Base-by-base conservation (phyloP, 2,113 vertebrate species). In the Colossoma macropomum region DNA sequence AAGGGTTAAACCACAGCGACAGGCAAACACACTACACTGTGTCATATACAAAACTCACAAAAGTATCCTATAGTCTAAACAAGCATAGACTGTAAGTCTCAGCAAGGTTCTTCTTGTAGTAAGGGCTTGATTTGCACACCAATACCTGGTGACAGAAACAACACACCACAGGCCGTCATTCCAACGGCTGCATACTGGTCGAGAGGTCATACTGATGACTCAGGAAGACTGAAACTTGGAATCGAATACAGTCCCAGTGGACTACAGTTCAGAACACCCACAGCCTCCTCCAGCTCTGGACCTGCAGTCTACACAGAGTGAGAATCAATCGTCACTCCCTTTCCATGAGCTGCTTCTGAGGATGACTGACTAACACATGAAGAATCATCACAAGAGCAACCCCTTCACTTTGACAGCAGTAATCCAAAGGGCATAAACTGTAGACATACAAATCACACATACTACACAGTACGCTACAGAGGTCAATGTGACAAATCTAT, bases 121-220 rank as follows among this genome's bases (percentile, higher is more conserved):
- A 50, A 52, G 34, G 62, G 66, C 16, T 65, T 23, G 30, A 79
- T 41, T 69, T 83, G 81, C 85, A 81, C 80, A 77, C 70, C 70
- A 83, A 83, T 71, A 56, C 60, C 65, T 54, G 38, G 66, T 30
- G 17, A 68, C 2, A 59, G 52, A 74, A 72, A 52, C 16, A 52
- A 48, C 59, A 50, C 5, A 56, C 65, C 41, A 28, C 59, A 11
- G 41, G 41, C 41, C 10, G 10, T 45, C 41, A 45, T 45, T 17
- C 41, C 60, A 41, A 52, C 38, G 17, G 70, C 60, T 5, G 45
- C 25, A 34, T 38, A 48, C 32, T 19, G 52, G 75, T 45, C 41
- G 9, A 72, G 32, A 52, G 75, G 66, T 62, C 74, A 68, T 34
- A 65, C 8, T 32, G 8, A 6, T 34, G 65, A 68, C 65, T 68